These are phyloP conservation scores for Drosophila nigrodunni DNA, from an alignment of 1,140 invertebrate species.

Conservation along the genomic window DNA sequence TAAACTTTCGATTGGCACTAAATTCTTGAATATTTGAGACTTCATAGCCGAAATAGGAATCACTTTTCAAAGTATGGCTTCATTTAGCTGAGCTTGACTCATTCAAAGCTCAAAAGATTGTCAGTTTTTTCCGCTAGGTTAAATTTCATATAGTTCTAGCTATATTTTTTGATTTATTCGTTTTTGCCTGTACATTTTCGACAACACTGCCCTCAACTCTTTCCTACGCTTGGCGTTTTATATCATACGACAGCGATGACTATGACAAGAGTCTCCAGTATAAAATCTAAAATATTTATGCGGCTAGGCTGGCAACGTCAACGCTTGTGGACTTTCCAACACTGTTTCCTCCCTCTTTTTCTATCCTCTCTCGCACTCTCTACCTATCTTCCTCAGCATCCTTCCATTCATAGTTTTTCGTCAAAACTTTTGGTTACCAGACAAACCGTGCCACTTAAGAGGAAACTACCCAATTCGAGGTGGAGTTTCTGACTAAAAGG, in stretches of 20 bases:
- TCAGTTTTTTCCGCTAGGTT: no score
- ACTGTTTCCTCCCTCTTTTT: not conserved
- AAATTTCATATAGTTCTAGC: no score
- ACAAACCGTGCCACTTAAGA: slow-evolving; percentile 11
- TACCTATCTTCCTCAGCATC: not conserved
- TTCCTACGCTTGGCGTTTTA: not conserved
- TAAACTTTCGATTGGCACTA: no score
- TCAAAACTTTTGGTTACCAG: slow-evolving; percentile 61
- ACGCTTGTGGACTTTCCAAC: slow-evolving; percentile 29
- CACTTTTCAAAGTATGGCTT: no score
- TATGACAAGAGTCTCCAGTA: slow-evolving; percentile 51
- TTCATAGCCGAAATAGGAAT: no score
- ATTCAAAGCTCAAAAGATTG: no score
- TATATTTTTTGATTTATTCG: no score
- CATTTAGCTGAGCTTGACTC: no score
- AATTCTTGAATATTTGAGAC: no score
- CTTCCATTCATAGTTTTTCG: slow-evolving; percentile 46
- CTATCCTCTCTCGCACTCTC: not conserved
- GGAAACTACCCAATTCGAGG: not conserved
- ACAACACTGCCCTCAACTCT: not conserved
- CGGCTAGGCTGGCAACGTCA: slow-evolving; percentile 60
- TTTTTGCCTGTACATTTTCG: no score
- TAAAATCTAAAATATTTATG: slow-evolving; percentile 80
- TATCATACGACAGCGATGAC: slow-evolving; percentile 23
- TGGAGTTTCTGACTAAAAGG: slow-evolving; percentile 19